These are phyloP conservation scores for Hemibates koningsi DNA, from an alignment of 2,113 vertebrate species.

Conservation along the genomic window DNA sequence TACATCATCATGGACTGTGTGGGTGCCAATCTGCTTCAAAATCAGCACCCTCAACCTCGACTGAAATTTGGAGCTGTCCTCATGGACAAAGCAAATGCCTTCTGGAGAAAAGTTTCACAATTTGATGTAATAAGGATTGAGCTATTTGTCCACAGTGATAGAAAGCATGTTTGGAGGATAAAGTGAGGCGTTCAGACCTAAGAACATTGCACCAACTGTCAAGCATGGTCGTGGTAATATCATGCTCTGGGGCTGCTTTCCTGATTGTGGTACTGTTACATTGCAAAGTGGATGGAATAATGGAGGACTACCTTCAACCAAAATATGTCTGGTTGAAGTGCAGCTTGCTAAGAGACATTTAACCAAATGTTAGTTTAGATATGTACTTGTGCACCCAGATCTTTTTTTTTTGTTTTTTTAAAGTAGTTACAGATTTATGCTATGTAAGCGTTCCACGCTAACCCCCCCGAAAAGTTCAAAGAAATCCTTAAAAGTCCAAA, in stretches of 20 bases:
- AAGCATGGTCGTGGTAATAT: background rate
- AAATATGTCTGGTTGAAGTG: background rate
- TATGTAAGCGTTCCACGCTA: background rate
- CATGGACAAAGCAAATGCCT: background rate
- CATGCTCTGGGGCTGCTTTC: background rate
- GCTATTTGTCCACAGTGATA: background rate
- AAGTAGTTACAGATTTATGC: background rate
- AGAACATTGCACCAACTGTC: background rate
- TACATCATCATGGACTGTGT: background rate
- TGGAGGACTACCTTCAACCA: background rate
- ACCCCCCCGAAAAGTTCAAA: background rate
- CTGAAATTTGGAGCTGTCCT: background rate
- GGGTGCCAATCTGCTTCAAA: background rate
- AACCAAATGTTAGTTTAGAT: background rate
- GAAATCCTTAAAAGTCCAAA: background rate
- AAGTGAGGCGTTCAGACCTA: background rate
- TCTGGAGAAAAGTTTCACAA: background rate
- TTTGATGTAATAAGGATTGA: background rate
- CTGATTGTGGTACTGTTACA: background rate
- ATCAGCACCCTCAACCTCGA: background rate
- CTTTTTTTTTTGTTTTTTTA: rapidly evolving
- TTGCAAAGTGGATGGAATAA: background rate
- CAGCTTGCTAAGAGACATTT: background rate
- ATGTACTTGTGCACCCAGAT: background rate
- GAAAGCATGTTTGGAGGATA: background rate